phyloP scores from a whole-genome alignment of 2,888 invertebrate species.

The Drosophila pseudotalamancana region DNA sequence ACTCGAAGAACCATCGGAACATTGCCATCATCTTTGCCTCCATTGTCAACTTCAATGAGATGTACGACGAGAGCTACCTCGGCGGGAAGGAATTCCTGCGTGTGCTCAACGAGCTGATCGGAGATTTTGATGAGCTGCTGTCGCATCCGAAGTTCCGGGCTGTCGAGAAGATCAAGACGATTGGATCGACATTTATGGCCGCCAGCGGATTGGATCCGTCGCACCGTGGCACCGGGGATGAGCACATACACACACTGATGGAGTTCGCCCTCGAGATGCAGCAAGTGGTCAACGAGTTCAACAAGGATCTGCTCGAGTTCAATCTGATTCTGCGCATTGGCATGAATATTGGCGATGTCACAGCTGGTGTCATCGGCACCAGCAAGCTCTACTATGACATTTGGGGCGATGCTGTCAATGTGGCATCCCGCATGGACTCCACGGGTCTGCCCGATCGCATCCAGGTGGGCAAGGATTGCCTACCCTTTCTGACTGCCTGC shows the following conservation, averaged over 20 bases:
- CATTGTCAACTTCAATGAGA: constrained; percentile 98
- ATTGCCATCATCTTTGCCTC: constrained; percentile 98
- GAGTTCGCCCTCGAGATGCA: constrained; percentile 97
- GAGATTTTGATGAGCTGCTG: constrained; percentile 97
- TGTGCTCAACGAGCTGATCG: constrained; percentile 97
- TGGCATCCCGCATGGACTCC: constrained; percentile 98
- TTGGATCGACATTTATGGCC: constrained; percentile 98
- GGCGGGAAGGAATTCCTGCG: constrained; percentile 97
- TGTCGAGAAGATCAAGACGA: constrained; percentile 99
- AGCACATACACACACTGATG: constrained; percentile 93
- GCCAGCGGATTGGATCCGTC: constrained; percentile 96
- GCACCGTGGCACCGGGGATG: constrained; percentile 88
- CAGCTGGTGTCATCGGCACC: constrained; percentile 98
- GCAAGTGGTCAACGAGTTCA: constrained; percentile 93
- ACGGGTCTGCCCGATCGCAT: constrained; percentile 95
- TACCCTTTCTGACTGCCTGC: constrained; percentile 88
- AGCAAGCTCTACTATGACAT: constrained; percentile 98
- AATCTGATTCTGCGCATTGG: constrained; percentile 94
- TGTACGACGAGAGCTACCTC: constrained; percentile 98
- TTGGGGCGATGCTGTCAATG: constrained; percentile 99
- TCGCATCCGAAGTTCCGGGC: constrained; percentile 92
- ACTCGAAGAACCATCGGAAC: constrained; percentile 96
- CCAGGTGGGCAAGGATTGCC: constrained; percentile 91
- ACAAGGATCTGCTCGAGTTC: constrained; percentile 95
- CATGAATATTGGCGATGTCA: constrained; percentile 97